Evolutionary conservation across 2,888 invertebrate species (phyloP), one percentile per base, ranked within the genome.

Genomic region (Tachystola acroxantha): DNA sequence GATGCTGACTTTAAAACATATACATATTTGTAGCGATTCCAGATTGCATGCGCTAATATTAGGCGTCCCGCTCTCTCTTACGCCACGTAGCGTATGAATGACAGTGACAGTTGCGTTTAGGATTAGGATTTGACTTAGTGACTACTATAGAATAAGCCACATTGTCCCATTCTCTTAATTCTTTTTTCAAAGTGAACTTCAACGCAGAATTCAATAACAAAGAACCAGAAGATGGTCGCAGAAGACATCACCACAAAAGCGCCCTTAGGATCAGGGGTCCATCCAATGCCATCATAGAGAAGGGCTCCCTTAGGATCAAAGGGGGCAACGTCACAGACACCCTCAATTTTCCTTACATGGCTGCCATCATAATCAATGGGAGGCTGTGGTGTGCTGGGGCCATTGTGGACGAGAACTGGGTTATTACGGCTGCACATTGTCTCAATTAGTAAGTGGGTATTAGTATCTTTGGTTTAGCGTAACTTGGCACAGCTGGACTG

Each of bases 381-480:
- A 45, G 81, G 12, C 31, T 82, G 12, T 86, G 85, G 85, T 86
- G 85, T 39, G 86, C 81, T 0, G 85, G 86, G 0, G 42, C 76
- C 2, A 76, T 86, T 7, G 79, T 86, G 0, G 86, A 86, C 29
- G 58, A 57, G 1, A 80, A 82, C 49, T 86, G 86, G 86, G 64
- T 86, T 3, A 38, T 86, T 0, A 86, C 85, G 0, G 85, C 85
- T 0, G 85, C 85, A 0, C 85, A 86, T 51, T 86, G 85, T 30
- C 58, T 86, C 27, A 85, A 84, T 50, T 85, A 84, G 85, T 85
- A 56, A 74, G 85, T 66, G n/a, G n/a, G n/a, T n/a, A n/a, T n/a
- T n/a, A n/a, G n/a, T n/a, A n/a, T n/a, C n/a, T n/a, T n/a, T n/a
- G n/a, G n/a, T n/a, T n/a, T n/a, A n/a, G n/a, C n/a, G n/a, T n/a